Evolutionary conservation across 1,140 invertebrate species (phyloP).

Genomic region (Drosophila gunungcola): DNA sequence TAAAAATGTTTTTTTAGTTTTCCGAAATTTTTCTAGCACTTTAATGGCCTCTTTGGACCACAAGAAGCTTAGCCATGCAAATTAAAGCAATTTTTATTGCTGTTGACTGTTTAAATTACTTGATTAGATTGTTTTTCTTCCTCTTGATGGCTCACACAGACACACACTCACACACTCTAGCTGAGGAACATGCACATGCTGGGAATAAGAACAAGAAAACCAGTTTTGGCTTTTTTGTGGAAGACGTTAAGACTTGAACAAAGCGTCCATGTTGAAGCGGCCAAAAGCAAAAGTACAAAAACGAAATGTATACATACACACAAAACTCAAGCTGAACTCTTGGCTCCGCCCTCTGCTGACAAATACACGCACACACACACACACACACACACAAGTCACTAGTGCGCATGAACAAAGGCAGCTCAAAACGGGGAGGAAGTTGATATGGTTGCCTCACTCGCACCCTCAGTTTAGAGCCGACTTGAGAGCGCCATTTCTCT

Average conservation of each 20-base stretch:
- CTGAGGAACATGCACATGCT: conserved; percentile 41
- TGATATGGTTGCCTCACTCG: conserved; percentile 55
- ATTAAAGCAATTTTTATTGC: conserved; percentile 37
- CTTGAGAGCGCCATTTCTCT: conserved; percentile 69
- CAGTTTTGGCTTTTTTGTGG: conserved; percentile 55
- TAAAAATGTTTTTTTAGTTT: background rate
- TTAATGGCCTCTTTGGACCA: conserved; percentile 28
- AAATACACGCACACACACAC: conserved; percentile 23
- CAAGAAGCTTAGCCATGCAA: conserved; percentile 20
- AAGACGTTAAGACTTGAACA: conserved; percentile 28
- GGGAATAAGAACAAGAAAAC: conserved; percentile 73
- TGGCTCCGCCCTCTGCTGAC: conserved; percentile 62
- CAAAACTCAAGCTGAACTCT: conserved; percentile 41
- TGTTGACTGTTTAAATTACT: conserved; percentile 66
- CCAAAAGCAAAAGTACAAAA: conserved; percentile 53
- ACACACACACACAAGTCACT: conserved; percentile 14
- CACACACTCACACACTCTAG: background rate
- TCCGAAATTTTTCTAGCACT: conserved; percentile 1
- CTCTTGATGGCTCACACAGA: conserved; percentile 25
- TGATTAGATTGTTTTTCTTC: conserved; percentile 70
- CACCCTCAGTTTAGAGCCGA: conserved; percentile 9
- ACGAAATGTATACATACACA: conserved; percentile 20
- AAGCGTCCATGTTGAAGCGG: conserved; percentile 74
- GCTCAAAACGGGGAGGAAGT: conserved; percentile 50
- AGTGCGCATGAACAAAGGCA: conserved; percentile 75